A percentile compares a stretch with the other conserved stretches of the same genome.
These are phyloP conservation scores for Elachura formosa DNA, from an alignment of 2,113 vertebrate species.

Conservation along the genomic window DNA sequence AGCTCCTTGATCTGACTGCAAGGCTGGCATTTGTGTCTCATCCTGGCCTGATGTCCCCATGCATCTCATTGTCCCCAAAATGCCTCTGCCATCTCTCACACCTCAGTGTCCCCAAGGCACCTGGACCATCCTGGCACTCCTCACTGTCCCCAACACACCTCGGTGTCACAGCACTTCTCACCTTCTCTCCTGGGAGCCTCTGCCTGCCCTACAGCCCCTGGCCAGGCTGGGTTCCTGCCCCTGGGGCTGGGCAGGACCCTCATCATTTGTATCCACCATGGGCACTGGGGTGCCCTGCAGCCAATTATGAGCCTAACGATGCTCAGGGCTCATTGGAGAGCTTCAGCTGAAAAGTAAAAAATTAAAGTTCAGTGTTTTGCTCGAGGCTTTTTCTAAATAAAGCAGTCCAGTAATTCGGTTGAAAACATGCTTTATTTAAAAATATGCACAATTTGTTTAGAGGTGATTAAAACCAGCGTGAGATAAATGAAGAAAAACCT, in stretches of 20 bases:
- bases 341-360: not conserved
- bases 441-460: not conserved
- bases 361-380: not conserved
- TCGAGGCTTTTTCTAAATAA: not conserved
- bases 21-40: accelerated
- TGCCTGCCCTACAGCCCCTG: not conserved
- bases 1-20: not conserved
- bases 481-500: not conserved
- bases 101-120: accelerated
- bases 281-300: not conserved
- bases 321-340: not conserved
- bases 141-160: not conserved
- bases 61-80: not conserved
- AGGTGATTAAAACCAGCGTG: not conserved
- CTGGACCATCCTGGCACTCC: not conserved
- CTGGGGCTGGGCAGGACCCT: no score
- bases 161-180: no score
- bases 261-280: accelerated
- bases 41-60: accelerated
- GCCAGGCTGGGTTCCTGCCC: not conserved
- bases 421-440: not conserved
- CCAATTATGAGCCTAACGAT: not conserved
- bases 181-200: not conserved
- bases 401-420: not conserved
- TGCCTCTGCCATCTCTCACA: not conserved